These are phyloP conservation scores for Amphimallon solstitiale DNA, from an alignment of 2,888 invertebrate species.

Conservation along the genomic window DNA sequence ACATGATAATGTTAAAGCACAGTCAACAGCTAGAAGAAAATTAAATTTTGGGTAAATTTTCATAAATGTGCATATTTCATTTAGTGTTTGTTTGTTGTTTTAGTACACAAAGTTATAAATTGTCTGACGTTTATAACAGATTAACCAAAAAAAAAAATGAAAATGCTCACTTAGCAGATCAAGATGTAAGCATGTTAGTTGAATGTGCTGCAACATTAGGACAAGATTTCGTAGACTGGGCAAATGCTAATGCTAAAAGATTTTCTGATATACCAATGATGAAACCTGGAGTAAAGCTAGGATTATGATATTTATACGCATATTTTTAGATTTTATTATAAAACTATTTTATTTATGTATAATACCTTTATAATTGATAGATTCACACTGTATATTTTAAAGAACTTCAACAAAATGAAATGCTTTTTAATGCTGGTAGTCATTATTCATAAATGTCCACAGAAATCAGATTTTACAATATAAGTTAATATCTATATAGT, in stretches of 20 bases:
- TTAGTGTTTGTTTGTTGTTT: constrained; percentile 36
- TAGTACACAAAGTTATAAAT: constrained; percentile 62
- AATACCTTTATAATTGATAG: no score
- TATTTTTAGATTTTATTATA: no score
- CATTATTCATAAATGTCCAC: no score
- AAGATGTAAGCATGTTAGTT: constrained; percentile 73
- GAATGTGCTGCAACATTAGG: constrained; percentile 70
- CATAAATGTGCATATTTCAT: background rate
- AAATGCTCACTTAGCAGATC: constrained; percentile 74
- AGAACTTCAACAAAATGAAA: no score
- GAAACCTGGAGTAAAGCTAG: constrained; percentile 43
- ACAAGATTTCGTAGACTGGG: constrained; percentile 69
- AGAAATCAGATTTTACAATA: no score
- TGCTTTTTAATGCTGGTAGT: no score
- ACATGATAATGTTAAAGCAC: background rate
- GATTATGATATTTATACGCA: constrained; percentile 7
- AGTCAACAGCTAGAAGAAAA: constrained; percentile 20
- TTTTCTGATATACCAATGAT: constrained; percentile 56
- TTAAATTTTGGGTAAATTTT: constrained; percentile 37
- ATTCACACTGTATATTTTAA: no score
- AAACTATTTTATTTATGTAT: no score
- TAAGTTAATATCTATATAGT: no score
- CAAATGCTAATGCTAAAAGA: constrained; percentile 60
- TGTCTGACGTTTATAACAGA: constrained; percentile 68
- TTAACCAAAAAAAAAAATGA: constrained; percentile 64